A percentile compares a stretch with the other conserved stretches of the same genome.
Evolutionary conservation across 1,140 invertebrate species (phyloP).

Genomic region (Euwallacea similis): DNA sequence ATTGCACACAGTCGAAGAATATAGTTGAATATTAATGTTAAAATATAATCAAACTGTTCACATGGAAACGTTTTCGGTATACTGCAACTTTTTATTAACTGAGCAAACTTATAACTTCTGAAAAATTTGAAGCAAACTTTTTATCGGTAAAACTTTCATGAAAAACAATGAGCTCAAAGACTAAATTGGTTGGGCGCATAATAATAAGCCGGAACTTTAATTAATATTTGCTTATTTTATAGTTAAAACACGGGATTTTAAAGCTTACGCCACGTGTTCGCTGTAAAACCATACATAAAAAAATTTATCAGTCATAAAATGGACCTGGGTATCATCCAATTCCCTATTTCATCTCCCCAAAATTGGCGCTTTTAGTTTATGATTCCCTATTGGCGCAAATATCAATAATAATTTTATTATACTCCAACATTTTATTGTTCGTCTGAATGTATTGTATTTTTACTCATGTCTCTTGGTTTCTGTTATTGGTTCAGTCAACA

Average conservation of each 20-base stretch:
- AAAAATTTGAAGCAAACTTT: background rate
- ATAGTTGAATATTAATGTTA: no score
- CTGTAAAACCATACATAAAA: background rate
- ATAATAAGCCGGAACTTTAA: no score
- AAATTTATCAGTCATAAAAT: conserved; percentile 10
- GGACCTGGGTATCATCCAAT: background rate
- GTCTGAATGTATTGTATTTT: no score
- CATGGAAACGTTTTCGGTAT: background rate
- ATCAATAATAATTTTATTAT: conserved; percentile 8
- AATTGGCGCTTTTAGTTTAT: conserved; percentile 5
- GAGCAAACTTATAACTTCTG: background rate
- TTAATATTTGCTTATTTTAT: no score
- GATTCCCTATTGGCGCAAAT: background rate
- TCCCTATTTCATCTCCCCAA: conserved; percentile 2
- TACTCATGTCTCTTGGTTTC: no score
- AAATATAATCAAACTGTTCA: background rate
- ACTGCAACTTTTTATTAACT: background rate
- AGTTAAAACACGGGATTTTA: no score
- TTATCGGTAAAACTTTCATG: background rate
- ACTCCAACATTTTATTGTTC: no score
- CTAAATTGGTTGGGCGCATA: no score
- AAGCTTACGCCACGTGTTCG: background rate
- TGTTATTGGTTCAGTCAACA: no score
- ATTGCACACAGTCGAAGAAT: no score
- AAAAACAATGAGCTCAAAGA: no score